Base-by-base conservation (phyloP, 2,113 vertebrate genomes). In the Macquaria australasica region DNA sequence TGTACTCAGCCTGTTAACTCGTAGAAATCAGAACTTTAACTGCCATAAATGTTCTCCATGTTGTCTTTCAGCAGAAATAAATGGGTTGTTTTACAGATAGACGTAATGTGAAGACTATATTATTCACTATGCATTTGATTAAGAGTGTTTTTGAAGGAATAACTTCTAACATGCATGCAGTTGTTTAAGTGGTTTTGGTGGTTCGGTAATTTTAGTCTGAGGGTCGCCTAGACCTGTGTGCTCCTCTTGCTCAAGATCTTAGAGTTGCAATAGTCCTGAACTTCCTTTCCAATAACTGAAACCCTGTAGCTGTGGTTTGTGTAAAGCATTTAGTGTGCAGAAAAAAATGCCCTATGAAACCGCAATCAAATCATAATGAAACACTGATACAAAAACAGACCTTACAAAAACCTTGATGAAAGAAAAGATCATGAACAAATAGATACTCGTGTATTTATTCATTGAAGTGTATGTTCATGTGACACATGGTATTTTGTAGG, bases 201-300 rank as follows among this genome's bases (percentile, higher is more conserved):
- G 77, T 60, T 69, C n/a, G 34, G 34, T 66, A 8, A 62, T 71
- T 79, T 7, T 6, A 10, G 11, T 9, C 2, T 67, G 37, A 21
- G 37, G 20, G 28, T 81, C 5, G 10, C 7, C 39, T 58, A 45
- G 41, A 51, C 51, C 43, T 62, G 18, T 31, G 31, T 69, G 9
- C 11, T 56, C 9, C 62, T 23, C 3, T 76, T 37, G 25, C 60
- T 72, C 4, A 28, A 39, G 60, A 12, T 77, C 6, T 56, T 9
- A 18, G n/a, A 59, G 43, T 59, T 51, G 55, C 60, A 84, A 0
- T 16, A 37, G 5, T 31, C 37, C 28, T 28, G 1, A 73, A 85
- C 73, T 84, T 90, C 80, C 81, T 88, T 75, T 88, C 55, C n/a
- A 72, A 63, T 6, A 39, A n/a, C 41, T 51, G 58, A 87, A 86